These are phyloP conservation scores for Asarcornis scutulata DNA, from an alignment of 2,113 vertebrate species.

Conservation along the genomic window DNA sequence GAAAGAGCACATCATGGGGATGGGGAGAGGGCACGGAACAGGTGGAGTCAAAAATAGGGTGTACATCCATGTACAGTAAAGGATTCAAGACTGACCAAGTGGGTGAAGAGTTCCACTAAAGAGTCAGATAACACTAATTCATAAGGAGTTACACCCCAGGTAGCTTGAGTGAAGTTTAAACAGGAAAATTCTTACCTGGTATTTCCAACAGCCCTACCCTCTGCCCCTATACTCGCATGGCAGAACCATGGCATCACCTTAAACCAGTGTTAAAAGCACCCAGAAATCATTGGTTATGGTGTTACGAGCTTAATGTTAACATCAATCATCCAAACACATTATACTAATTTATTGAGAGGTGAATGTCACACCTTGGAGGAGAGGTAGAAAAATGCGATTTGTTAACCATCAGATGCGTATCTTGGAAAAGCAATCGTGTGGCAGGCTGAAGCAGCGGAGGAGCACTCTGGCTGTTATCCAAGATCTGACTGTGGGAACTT, in stretches of 20 bases:
- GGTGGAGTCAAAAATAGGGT: conserved; percentile 66
- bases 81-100: conserved; percentile 68
- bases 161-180: conserved; percentile 63
- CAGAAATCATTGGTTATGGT: not conserved
- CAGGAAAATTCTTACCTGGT: conserved; percentile 17
- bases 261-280: not conserved
- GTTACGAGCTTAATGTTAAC: not conserved
- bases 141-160: conserved; percentile 88
- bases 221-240: not conserved
- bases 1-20: conserved; percentile 63
- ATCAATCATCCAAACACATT: not conserved
- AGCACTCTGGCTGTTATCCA: not conserved
- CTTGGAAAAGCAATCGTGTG: not conserved
- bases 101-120: conserved; percentile 67
- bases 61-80: conserved; percentile 72
- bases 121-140: conserved; percentile 70
- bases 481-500: conserved; percentile 18
- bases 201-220: conserved; percentile 54
- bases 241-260: conserved; percentile 26
- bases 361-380: not conserved
- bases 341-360: not conserved
- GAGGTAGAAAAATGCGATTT: not conserved
- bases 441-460: accelerated
- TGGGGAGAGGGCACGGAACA: conserved; percentile 39
- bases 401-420: not conserved